Evolutionary conservation across 2,888 invertebrate species (phyloP), one percentile per base, ranked within the genome.

Genomic region (Girardia tigrina): DNA sequence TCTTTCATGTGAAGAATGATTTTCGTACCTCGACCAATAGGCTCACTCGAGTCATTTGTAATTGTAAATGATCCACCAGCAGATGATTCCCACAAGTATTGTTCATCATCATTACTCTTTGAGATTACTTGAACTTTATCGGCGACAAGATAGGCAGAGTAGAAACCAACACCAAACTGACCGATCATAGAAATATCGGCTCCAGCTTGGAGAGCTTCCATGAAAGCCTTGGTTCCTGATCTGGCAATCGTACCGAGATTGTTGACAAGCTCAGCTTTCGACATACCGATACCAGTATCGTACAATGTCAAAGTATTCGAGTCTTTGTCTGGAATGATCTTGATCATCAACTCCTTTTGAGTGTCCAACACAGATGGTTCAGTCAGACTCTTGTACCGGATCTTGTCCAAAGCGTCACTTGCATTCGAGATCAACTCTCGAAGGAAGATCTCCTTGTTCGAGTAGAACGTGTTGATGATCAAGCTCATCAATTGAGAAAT

Each of bases 381-480:
- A 6, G 95, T 98, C 80, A 98, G 88, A 14, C 93, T 92, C 85
- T 97, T 94, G 86, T 98, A 98, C 73, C 97, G 90, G 86, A 88
- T 88, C 81, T 88, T 88, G 81, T 88, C 88, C 80, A 88, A 82
- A 72, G 88, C 90, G 88, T 99, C 98, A 74, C 94, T 94, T 0
- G 94, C 90, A 85, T 98, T 98, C n/a, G 97, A 98, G 84, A 98
- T 95, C 88, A 98, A 88, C 87, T 98, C 98, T 86, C 97, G 88
- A 77, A 98, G 89, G 87, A 98, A 99, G 83, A 99, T 95, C 87
- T 99, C 98, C 87, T 99, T 98, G 88, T 98, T 98, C 0, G 94
- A 94, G 86, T 98, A 98, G 88, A 99, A 98, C 76, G 98, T 98
- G 89, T 99, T 98, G 89, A 98, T 98, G 89, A 98, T 98, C 86